Base-by-base conservation (phyloP, 2,888 invertebrate species). In the Neocrepidodera transversa region DNA sequence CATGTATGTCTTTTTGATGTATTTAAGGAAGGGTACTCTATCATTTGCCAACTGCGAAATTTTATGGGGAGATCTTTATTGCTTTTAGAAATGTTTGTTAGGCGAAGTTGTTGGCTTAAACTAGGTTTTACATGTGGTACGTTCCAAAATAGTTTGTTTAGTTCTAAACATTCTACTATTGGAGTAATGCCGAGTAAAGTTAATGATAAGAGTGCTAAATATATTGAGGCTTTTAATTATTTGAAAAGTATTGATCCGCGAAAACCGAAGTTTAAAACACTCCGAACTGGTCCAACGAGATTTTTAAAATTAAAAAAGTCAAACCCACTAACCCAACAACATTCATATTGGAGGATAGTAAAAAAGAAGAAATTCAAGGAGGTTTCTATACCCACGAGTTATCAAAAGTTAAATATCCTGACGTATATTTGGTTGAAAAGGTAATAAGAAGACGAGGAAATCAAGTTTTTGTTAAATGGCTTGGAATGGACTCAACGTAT, bases 61-160 rank as follows among this genome's bases (percentile, higher is more conserved):
- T 42, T 51, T 2, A 58, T 45, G 1, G 52, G 48, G 26, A 63
- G 13, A 10, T 60, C 45, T 3, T 14, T 26, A 43, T 52, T 53
- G 14, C 30, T 60, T 4, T 55, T 32, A 49, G 17, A 28, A 7
- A n/a, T 58, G 18, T 58, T 58, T 38, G 57, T 63, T n/a, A n/a
- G n/a, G n/a, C n/a, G n/a, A n/a, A n/a, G n/a, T n/a, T n/a, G n/a
- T n/a, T n/a, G n/a, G n/a, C 28, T 6, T 10, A n/a, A 20, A 20
- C 40, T 50, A 1, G 57, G 52, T 11, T 53, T 52, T 13, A 63
- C 20, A 52, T 66, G 63, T 16, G 62, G 62, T 18, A 63, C 56
- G n/a, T 40, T 54, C 60, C 65, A 66, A 35, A 26, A 55, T n/a
- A 64, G 7, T 62, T 62, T 64, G 10, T 17, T 26, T 23, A 63